Evolutionary conservation across 2,888 invertebrate species (phyloP), one percentile per base, ranked within the genome.

Genomic region (Drosophila percnosoma): DNA sequence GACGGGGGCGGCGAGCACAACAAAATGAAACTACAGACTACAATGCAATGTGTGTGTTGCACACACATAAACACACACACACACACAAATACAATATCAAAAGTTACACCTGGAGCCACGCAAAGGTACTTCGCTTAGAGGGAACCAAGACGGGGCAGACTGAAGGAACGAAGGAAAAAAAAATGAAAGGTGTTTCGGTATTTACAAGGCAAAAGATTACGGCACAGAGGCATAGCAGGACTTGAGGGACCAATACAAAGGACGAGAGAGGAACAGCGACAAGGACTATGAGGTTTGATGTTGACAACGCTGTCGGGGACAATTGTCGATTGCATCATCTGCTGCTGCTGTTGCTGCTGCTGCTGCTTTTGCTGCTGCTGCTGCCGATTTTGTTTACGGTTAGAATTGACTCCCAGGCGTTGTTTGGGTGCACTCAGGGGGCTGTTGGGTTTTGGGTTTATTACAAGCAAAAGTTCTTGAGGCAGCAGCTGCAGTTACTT

Each of bases 61-160:
- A 65, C 49, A 72, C 29, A 63, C 13, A 63, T 8, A 73, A 10
- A 58, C 18, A 36, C 38, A 61, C 0, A 40, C 13, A 48, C 53
- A 45, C 29, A 54, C 13, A 33, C 8, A 40, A 5, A 34, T 15
- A 58, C 71, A 70, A 73, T 40, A 78, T 73, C 64, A 72, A 72
- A 87, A 84, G 87, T 85, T 89, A 89, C 85, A 85, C 85, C 85
- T 85, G 85, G 85, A 89, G 70, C 87, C 87, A 84, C 80, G 87
- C 77, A 52, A 73, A 79, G 85, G 80, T 64, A 68, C 49, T 64
- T 64, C 71, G 71, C 53, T 59, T 21, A 54, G 34, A 68, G 66
- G 53, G 31, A 27, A 48, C 55, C 33, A 61, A 24, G 51, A 49
- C 40, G 54, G 11, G 38, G 24, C 27, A 64, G 33, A 49, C 34